Conservation (phyloP, 2,888 invertebrate species). For the Leptinotarsa tumamoca region DNA sequence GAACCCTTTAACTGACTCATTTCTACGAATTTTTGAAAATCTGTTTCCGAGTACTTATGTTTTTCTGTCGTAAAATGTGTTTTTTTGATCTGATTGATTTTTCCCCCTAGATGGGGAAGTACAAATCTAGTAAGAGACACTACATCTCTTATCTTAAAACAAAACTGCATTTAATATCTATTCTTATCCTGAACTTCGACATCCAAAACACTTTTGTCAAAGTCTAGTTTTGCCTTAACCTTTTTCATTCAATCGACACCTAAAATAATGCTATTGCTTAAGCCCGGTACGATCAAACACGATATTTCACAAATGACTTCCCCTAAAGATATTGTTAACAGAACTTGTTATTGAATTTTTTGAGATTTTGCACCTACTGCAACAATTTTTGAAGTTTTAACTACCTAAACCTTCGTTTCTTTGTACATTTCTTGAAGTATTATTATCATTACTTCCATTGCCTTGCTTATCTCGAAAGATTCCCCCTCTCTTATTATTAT, state of each 20-base stretch:
- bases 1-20: not conserved
- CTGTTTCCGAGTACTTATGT: not conserved
- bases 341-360: constrained; percentile 10
- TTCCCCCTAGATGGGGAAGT: not conserved
- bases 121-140: no score
- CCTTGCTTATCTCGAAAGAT: not conserved
- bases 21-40: not conserved
- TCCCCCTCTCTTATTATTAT: not conserved
- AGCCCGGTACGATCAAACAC: constrained; percentile 1
- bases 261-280: not conserved
- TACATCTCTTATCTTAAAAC: not conserved
- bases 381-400: not conserved
- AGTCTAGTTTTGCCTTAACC: not conserved
- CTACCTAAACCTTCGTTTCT: not conserved
- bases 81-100: not conserved
- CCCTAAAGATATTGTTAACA: not conserved
- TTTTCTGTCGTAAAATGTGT: not conserved
- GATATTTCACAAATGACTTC: not conserved
- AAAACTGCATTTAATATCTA: not conserved
- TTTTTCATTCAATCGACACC: constrained; percentile 1
- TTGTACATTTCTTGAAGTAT: not conserved
- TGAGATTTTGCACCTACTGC: constrained; percentile 22
- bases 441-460: not conserved
- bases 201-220: not conserved
- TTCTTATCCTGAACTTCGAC: not conserved